Evolutionary conservation across 2,888 invertebrate genomes (phyloP), one percentile per base, ranked within the genome.

Genomic region (Gnatocerus cornutus): DNA sequence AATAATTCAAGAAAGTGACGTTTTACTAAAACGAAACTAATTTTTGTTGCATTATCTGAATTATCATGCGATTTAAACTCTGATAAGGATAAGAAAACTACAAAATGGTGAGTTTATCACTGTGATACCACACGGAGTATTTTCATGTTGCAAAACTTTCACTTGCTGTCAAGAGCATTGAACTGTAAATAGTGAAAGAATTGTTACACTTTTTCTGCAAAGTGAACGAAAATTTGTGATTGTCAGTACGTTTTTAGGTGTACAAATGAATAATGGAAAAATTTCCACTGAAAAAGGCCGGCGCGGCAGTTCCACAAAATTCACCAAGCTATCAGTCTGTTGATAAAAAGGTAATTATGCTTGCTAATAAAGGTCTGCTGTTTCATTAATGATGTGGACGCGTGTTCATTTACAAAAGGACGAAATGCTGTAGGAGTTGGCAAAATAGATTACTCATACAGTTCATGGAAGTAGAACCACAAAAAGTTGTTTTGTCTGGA

Each of bases 231-330:
- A 56, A 55, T 43, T 33, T 12, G 52, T 56, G 53, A 37, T 50
- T 61, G 39, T 56, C 59, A 66, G 58, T 58, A 33, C n/a, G 6
- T 64, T 79, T 78, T 53, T 74, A 81, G 81, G 79, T 80, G 71
- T 76, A 69, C 73, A 76, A 73, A 74, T 82, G 80, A 83, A 82
- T 82, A 79, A 91, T 92, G 91, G 91, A 92, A 89, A 91, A 90
- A 86, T 90, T 88, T 86, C 91, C 91, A 83, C 85, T 91, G 82
- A 91, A 89, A 85, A 79, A 80, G 74, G 89, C 89, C 78, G 85
- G 86, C 76, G 78, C 81, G 69, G 84, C 87, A 77, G 84, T 86
- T 76, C 85, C 87, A 76, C 87, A 85, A 77, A 85, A 84, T 80
- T 86, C 87, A 76, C 86, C 88, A 62, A 86, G 87, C 72, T 90